Base-by-base conservation (phyloP, 2,888 invertebrate genomes). In the Baccha elongata region DNA sequence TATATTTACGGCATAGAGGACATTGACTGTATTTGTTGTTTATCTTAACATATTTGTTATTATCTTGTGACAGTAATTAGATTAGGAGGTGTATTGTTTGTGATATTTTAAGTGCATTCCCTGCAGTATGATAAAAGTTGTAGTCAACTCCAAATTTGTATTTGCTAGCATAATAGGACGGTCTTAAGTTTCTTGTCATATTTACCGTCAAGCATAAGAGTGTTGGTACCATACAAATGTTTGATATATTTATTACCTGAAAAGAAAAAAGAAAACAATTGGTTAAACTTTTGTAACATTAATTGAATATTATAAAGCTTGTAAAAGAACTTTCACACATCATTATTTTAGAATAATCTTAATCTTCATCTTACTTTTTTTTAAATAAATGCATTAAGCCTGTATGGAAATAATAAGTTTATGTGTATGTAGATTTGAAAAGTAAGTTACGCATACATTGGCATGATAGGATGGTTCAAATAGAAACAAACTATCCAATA, bases 161-260 rank as follows among this genome's bases (percentile, higher is more conserved):
- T 5, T 37, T 17, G 40, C 58, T 23, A 26, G 58, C 58, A n/a
- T 15, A 15, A 55, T 37, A 19, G 44, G 44, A 32, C 60, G 60
- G 60, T 60, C 11, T 60, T 60, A 60, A 60, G 60, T 60, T 60
- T 60, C n/a, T 44, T 60, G 44, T 60, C 44, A 60, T 60, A 60
- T 60, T 60, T 60, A 60, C 60, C 60, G 60, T 11, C 44, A 60
- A 60, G 60, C 60, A 60, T 44, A 8, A n/a, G 26, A 26, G n/a
- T 11, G 17, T 17, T 29, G 42, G 11, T 29, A 8, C 6, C 11
- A 3, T 40, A 7, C 1, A 13, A 37, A 10, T 46, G n/a, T 2
- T 52, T 11, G 17, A 7, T 1, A 13, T 23, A 11, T 2, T 29
- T 26, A 17, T 11, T 44, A 60, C 60, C 60, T 60, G 60, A 29